Percentiles rank a stretch among this genome's conserved stretches.
Evolutionary conservation across 2,797 vertebrate genomes (phyloP).

Genomic region (Sandelia bainsii): DNA sequence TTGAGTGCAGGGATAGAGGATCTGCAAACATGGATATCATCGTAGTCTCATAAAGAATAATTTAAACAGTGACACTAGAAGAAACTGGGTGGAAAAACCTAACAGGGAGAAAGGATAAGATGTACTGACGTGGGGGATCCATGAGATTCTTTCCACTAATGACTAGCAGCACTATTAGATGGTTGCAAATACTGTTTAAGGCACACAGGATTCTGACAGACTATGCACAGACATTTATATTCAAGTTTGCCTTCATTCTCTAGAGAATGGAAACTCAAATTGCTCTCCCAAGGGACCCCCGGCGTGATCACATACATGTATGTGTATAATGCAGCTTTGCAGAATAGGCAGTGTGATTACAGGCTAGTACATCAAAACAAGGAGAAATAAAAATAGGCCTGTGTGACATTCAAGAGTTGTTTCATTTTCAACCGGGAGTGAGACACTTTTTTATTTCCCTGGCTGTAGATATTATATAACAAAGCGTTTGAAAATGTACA

Average conservation of each 20-base stretch:
- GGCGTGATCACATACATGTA: constrained; percentile 50
- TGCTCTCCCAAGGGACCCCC: constrained; percentile 48
- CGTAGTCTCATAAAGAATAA: constrained; percentile 35
- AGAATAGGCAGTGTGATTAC: constrained; percentile 47
- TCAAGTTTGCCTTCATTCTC: constrained; percentile 47
- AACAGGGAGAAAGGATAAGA: constrained; percentile 19
- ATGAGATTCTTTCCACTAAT: constrained; percentile 19
- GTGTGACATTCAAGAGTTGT: constrained; percentile 38
- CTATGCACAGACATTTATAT: constrained; percentile 33
- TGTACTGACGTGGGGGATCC: background rate
- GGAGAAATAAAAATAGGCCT: constrained; percentile 47
- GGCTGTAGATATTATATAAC: no score
- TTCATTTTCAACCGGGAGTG: constrained; percentile 7
- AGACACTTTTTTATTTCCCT: background rate
- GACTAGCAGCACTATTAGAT: constrained; percentile 31
- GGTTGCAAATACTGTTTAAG: constrained; percentile 34
- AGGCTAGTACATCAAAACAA: constrained; percentile 43
- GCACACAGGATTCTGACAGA: constrained; percentile 34
- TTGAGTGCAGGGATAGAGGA: constrained; percentile 46
- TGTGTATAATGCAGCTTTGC: constrained; percentile 42
- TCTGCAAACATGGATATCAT: constrained; percentile 54
- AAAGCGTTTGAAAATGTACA: background rate
- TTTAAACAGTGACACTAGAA: constrained; percentile 18
- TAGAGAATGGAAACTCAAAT: constrained; percentile 54
- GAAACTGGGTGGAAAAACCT: constrained; percentile 13